A percentile compares a stretch with the other conserved stretches of the same genome.
Conservation (phyloP, 2,113 vertebrate genomes). For the Corydoras sp. region DNA sequence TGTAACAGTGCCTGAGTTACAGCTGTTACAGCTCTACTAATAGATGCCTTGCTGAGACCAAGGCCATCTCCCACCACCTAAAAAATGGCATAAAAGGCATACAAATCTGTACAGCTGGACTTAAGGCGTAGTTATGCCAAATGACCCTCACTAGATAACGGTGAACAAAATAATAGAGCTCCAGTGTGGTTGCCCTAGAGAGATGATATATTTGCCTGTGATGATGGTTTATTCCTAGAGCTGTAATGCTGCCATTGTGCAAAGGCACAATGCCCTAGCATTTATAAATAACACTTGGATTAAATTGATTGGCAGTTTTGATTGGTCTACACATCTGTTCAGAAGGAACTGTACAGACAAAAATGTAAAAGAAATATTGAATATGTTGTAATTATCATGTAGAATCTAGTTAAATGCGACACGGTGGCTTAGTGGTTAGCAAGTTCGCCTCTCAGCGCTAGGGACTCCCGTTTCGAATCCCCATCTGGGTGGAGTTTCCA, state of each 20-base stretch:
- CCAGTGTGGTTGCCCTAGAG: not conserved
- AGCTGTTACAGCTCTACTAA: not conserved
- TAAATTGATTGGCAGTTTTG: too few relatives aligned
- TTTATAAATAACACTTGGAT: not conserved
- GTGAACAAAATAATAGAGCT: not conserved
- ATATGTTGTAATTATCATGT: too few relatives aligned
- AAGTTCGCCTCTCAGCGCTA: too few relatives aligned
- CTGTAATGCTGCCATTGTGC: not conserved
- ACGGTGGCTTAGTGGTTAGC: too few relatives aligned
- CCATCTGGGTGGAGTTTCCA: too few relatives aligned
- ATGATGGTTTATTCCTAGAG: not conserved
- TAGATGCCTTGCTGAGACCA: not conserved
- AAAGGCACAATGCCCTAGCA: not conserved
- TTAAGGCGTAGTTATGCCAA: not conserved
- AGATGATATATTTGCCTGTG: not conserved
- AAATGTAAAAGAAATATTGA: too few relatives aligned
- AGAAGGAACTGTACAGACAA: too few relatives aligned
- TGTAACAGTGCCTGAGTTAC: not conserved
- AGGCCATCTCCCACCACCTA: conserved; percentile 4
- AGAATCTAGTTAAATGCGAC: too few relatives aligned
- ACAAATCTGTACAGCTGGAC: conserved; percentile 4
- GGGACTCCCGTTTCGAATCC: too few relatives aligned
- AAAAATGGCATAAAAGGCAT: not conserved
- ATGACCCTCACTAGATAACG: not conserved
- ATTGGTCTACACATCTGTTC: too few relatives aligned